Percentiles rank a stretch among this genome's conserved stretches.
Conservation (phyloP, 2,797 vertebrate species). For the Coendou prehensilis region DNA sequence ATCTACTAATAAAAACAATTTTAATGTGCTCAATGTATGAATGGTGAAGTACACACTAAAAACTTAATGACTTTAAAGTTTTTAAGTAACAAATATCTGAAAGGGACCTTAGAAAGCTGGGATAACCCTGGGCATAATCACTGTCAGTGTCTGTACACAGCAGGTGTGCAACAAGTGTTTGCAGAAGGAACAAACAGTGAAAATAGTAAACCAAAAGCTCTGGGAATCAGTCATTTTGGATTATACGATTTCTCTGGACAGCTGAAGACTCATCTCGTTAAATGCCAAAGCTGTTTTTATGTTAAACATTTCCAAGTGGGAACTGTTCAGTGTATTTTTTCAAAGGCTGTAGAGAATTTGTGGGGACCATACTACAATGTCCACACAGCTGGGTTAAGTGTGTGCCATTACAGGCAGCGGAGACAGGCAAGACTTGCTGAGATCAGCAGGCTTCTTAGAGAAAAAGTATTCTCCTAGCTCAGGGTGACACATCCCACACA, state of each 20-base stretch:
- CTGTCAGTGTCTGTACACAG: neutral
- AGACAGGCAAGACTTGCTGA: neutral
- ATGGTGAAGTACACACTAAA: neutral
- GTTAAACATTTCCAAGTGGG: slow-evolving; percentile 33
- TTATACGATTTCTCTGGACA: slow-evolving; percentile 55
- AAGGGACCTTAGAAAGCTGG: neutral
- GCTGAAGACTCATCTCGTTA: slow-evolving; percentile 53
- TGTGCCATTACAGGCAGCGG: neutral
- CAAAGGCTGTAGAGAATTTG: slow-evolving; percentile 3
- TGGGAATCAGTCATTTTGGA: neutral
- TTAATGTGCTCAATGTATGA: neutral
- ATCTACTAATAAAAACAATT: neutral
- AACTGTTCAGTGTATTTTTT: neutral
- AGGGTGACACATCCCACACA: neutral
- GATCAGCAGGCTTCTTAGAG: neutral
- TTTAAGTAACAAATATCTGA: neutral
- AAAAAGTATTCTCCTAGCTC: neutral
- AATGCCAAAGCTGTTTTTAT: slow-evolving; percentile 66
- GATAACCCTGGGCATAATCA: neutral
- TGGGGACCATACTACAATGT: neutral
- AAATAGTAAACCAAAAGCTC: slow-evolving; percentile 37
- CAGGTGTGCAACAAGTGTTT: neutral
- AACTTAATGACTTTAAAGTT: neutral
- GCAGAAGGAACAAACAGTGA: neutral
- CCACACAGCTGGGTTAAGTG: neutral